These are phyloP conservation scores for Murina feae DNA, from an alignment of 2,113 vertebrate species.

Conservation along the genomic window DNA sequence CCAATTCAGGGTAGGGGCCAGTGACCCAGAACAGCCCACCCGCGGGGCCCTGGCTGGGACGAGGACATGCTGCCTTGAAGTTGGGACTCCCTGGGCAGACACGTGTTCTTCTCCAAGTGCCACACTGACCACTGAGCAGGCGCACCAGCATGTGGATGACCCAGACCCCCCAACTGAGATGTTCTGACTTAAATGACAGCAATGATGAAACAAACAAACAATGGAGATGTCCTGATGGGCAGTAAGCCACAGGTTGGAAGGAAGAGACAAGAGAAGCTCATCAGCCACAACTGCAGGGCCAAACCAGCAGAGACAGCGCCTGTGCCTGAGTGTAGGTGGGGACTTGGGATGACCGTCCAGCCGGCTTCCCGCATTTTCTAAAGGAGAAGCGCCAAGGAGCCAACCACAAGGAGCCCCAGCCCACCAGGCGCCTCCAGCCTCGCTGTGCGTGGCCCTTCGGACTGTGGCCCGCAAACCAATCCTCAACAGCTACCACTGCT, in stretches of 20 bases:
- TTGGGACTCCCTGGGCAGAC: neutral
- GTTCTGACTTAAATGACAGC: neutral
- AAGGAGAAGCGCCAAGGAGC: neutral
- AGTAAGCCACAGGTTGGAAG: neutral
- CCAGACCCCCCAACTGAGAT: neutral
- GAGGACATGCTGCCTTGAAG: neutral
- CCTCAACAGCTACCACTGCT: neutral
- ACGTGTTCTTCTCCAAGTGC: neutral
- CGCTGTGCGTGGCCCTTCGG: neutral
- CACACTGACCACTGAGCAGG: neutral
- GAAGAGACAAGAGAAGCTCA: neutral
- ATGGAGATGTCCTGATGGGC: neutral
- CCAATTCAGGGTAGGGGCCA: neutral
- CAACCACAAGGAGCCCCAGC: neutral
- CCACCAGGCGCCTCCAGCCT: neutral
- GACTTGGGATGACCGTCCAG: neutral
- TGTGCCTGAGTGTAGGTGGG: neutral
- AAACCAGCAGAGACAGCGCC: neutral
- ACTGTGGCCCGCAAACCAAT: neutral
- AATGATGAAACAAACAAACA: neutral
- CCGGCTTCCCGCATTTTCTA: neutral
- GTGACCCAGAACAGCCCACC: neutral
- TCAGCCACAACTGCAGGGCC: neutral
- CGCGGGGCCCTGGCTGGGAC: neutral
- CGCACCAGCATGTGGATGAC: neutral